Evolutionary conservation across 2,797 vertebrate species (phyloP).

Genomic region (Eulemur albifrons): DNA sequence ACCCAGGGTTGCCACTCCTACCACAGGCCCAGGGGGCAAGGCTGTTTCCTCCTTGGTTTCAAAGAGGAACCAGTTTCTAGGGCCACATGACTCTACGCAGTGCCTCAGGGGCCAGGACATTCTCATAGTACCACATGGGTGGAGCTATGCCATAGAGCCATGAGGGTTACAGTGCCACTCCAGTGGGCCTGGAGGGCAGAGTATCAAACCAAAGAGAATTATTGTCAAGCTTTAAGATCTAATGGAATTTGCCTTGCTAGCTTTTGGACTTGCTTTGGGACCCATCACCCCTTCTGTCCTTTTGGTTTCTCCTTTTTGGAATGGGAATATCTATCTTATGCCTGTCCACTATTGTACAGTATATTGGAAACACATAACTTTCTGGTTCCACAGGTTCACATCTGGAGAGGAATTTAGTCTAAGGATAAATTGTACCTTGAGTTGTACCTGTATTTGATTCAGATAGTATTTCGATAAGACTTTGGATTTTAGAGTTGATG

Average conservation of each 20-base stretch:
- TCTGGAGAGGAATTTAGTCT: background rate
- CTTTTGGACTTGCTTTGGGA: background rate
- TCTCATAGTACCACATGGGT: background rate
- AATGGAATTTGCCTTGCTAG: background rate
- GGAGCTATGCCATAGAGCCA: background rate
- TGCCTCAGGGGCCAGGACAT: background rate
- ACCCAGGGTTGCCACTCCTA: background rate
- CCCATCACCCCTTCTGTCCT: background rate
- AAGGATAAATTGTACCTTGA: background rate
- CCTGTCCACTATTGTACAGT: background rate
- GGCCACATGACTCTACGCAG: background rate
- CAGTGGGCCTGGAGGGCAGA: background rate
- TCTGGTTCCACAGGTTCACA: background rate
- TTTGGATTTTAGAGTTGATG: background rate
- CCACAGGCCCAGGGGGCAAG: background rate
- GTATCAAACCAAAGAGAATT: background rate
- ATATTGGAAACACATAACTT: background rate
- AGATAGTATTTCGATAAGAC: background rate
- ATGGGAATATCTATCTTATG: background rate
- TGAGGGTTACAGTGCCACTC: background rate
- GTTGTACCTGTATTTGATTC: background rate
- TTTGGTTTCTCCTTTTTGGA: background rate
- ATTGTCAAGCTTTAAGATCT: background rate
- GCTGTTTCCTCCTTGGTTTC: background rate
- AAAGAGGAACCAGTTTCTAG: background rate